These are phyloP conservation scores for Bubo bubo DNA, from an alignment of 2,113 vertebrate species.

Conservation along the genomic window DNA sequence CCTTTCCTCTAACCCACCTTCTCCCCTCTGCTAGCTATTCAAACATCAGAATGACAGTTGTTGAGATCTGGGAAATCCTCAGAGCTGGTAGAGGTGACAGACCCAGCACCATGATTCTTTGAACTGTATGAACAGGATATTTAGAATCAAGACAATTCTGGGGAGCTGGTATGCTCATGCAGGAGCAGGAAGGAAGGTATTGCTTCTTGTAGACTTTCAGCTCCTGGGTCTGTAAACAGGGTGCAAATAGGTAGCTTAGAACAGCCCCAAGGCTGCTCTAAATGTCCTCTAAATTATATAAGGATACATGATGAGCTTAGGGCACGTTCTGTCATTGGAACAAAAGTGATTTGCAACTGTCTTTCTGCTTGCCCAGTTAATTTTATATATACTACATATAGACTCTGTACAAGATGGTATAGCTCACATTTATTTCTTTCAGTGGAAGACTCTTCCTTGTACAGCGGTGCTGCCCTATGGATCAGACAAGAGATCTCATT, in stretches of 20 bases:
- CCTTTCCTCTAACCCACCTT: neutral
- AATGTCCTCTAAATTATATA: neutral
- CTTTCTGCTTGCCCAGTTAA: neutral
- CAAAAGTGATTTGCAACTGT: neutral
- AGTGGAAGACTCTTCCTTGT: neutral
- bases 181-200: neutral
- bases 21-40: neutral
- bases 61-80: neutral
- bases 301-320: neutral
- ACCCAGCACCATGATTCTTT: neutral
- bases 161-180: neutral
- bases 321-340: accelerated
- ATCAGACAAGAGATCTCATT: neutral
- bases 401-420: neutral
- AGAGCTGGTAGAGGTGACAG: neutral
- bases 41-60: neutral
- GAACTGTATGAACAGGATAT: neutral
- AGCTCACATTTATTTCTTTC: neutral
- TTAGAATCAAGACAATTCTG: neutral
- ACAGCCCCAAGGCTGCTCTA: neutral
- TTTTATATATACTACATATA: neutral
- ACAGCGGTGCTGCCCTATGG: neutral
- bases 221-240: neutral
- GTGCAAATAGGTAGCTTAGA: neutral
- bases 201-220: neutral